Conservation (phyloP, 2,888 invertebrate genomes). For the Helobdella robusta region DNA sequence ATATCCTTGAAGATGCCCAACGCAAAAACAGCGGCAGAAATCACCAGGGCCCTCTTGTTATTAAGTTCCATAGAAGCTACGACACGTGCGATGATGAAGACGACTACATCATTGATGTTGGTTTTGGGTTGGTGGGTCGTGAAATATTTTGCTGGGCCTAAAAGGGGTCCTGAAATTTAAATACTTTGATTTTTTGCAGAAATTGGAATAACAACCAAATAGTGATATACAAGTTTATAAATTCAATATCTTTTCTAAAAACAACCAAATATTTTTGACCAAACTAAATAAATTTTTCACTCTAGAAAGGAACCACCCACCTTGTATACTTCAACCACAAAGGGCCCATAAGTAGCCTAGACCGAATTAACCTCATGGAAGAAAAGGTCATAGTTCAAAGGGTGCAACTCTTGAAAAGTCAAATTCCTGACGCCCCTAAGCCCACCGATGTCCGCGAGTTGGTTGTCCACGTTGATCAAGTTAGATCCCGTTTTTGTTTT, state of each 20-base stretch:
- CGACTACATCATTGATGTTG: constrained; percentile 45
- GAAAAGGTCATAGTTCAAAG: constrained; percentile 39
- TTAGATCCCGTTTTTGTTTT: constrained; percentile 28
- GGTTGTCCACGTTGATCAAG: constrained; percentile 43
- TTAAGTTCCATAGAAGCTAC: constrained; percentile 41
- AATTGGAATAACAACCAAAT: neutral
- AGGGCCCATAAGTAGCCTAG: constrained; percentile 28
- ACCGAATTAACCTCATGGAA: constrained; percentile 34
- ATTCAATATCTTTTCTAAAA: neutral
- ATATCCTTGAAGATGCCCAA: no score
- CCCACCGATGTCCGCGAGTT: constrained; percentile 42
- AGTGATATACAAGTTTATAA: constrained; percentile 4
- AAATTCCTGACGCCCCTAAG: constrained; percentile 37
- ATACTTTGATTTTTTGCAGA: no score
- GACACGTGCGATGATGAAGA: constrained; percentile 44
- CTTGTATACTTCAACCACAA: constrained; percentile 41
- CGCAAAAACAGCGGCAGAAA: no score
- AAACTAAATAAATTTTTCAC: neutral
- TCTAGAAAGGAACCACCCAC: constrained; percentile 49
- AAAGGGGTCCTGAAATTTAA: no score
- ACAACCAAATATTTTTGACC: neutral
- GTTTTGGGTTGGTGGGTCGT: constrained; percentile 26
- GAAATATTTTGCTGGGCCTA: neutral
- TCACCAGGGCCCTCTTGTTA: no score
- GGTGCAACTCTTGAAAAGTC: constrained; percentile 45